phyloP scores from a whole-genome alignment of 1,140 invertebrate genomes.

The Doryteuthis pealeii region DNA sequence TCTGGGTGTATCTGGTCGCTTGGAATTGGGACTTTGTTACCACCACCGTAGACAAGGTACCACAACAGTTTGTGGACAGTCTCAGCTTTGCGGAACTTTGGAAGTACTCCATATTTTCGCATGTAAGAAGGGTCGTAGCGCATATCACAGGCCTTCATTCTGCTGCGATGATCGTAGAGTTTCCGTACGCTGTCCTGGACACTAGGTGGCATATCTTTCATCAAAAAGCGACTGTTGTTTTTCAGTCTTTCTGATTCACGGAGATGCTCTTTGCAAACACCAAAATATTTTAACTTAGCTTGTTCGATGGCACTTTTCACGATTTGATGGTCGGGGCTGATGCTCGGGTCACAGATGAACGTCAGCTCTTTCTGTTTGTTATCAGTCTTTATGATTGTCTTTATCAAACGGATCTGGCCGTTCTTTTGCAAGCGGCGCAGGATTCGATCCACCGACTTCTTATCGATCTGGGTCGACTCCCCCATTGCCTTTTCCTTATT shows the following conservation, averaged over 20 bases:
- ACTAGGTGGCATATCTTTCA: neutral
- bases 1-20: slow-evolving; percentile 16
- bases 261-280: slow-evolving; percentile 27
- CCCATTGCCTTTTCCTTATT: slow-evolving; percentile 2
- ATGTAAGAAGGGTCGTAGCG: slow-evolving; percentile 24
- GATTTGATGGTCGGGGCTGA: slow-evolving; percentile 63
- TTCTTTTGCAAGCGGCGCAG: slow-evolving; percentile 65
- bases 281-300: slow-evolving; percentile 67
- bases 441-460: slow-evolving; percentile 67
- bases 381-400: slow-evolving; percentile 63
- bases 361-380: slow-evolving; percentile 61
- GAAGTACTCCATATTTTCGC: slow-evolving; percentile 63
- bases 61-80: slow-evolving; percentile 71
- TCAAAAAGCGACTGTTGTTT: neutral
- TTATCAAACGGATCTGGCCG: slow-evolving; percentile 67
- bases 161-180: neutral
- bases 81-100: slow-evolving; percentile 72
- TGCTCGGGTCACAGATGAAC: slow-evolving; percentile 66
- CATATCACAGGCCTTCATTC: neutral
- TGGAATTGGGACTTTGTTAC: slow-evolving; percentile 55
- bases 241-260: neutral
- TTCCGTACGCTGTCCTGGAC: neutral
- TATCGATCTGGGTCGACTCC: slow-evolving; percentile 61
- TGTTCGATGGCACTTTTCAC: slow-evolving; percentile 68
- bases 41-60: slow-evolving; percentile 70